A percentile compares a stretch with the other conserved stretches of the same genome.
These are phyloP conservation scores for Eupithecia exiguata DNA, from an alignment of 2,888 invertebrate genomes.

Conservation along the genomic window DNA sequence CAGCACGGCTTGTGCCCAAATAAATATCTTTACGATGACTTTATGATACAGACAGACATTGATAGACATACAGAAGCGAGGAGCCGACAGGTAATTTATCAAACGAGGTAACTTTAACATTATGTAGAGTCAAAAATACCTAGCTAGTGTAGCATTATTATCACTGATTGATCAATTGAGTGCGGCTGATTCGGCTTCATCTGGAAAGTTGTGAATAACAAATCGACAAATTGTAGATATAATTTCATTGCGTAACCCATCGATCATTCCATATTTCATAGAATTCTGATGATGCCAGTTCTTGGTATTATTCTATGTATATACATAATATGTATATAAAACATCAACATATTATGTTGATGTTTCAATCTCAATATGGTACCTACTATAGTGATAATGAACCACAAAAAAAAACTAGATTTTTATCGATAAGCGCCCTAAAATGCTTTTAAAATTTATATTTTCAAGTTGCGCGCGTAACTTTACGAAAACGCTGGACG, in stretches of 20 bases:
- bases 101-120: constrained; percentile 42
- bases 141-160: constrained; percentile 55
- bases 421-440: no score
- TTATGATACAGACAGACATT: constrained; percentile 36
- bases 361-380: no score
- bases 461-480: no score
- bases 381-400: no score
- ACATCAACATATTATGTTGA: no score
- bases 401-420: no score
- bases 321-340: no score
- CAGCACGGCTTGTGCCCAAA: neutral
- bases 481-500: no score
- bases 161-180: constrained; percentile 59
- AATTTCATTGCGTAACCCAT: constrained; percentile 17
- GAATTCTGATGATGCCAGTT: no score
- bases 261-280: neutral
- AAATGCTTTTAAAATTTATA: no score
- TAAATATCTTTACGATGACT: neutral
- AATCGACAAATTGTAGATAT: constrained; percentile 26
- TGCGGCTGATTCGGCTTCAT: constrained; percentile 49
- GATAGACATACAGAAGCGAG: constrained; percentile 69
- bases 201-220: constrained; percentile 20
- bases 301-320: no score
- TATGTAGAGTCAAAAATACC: constrained; percentile 48
- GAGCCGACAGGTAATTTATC: constrained; percentile 70